These are phyloP conservation scores for Acanthosepion pharaonis DNA, from an alignment of 2,888 invertebrate genomes.

Conservation along the genomic window DNA sequence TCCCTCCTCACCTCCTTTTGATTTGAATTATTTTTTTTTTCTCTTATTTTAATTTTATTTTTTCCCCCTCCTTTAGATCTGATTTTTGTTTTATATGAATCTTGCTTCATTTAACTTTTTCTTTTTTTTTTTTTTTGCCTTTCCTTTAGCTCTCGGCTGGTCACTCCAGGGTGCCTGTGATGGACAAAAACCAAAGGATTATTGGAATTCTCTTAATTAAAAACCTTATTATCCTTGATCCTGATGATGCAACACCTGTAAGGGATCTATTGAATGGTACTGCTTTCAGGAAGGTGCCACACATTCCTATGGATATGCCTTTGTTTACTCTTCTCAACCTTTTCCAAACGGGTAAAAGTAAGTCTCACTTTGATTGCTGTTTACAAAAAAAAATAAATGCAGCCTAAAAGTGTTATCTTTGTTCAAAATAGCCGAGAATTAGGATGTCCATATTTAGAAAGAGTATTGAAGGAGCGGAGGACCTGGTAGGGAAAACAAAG, in stretches of 20 bases:
- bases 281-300: constrained; percentile 59
- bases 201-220: constrained; percentile 70
- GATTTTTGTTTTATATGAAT: background rate
- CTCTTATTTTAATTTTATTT: too few species aligned
- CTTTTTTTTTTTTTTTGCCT: background rate
- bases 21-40: too few species aligned
- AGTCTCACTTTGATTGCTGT: constrained; percentile 47
- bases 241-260: constrained; percentile 66
- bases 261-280: constrained; percentile 59
- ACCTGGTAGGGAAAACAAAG: too few species aligned
- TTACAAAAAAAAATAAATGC: too few species aligned
- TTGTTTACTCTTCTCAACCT: constrained; percentile 73
- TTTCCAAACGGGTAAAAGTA: constrained; percentile 73
- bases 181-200: constrained; percentile 61
- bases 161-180: constrained; percentile 72
- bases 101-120: background rate
- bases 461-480: too few species aligned
- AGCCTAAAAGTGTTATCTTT: too few species aligned
- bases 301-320: constrained; percentile 65
- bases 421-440: too few species aligned
- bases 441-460: too few species aligned
- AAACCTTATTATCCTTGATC: constrained; percentile 68
- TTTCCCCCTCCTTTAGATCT: too few species aligned
- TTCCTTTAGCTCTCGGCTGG: constrained; percentile 63
- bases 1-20: too few species aligned